Percentiles rank a stretch among this genome's conserved stretches.
Evolutionary conservation across 1,140 invertebrate genomes (phyloP).

Genomic region (Zophobas morio): DNA sequence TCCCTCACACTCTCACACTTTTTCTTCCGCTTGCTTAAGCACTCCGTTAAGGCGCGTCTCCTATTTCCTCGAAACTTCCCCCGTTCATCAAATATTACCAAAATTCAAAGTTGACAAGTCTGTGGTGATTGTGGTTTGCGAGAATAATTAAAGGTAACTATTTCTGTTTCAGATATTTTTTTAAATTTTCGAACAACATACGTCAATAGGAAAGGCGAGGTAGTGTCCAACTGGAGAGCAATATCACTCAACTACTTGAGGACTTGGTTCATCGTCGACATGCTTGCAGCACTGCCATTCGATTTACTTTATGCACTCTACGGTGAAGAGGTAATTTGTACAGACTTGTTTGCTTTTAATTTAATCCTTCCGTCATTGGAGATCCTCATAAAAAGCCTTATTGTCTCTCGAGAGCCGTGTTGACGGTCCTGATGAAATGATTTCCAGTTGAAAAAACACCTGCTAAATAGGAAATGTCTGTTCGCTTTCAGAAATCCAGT

Average conservation of each 20-base stretch:
- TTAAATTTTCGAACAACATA: slow-evolving; percentile 99
- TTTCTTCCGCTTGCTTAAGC: background rate
- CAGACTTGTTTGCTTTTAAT: slow-evolving; percentile 12
- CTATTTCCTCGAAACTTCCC: background rate
- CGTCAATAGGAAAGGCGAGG: slow-evolving; percentile 98
- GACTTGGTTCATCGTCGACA: slow-evolving; percentile 96
- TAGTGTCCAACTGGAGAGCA: slow-evolving; percentile 91
- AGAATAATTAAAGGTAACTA: slow-evolving; percentile 2
- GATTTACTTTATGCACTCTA: slow-evolving; percentile 94
- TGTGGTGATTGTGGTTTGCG: background rate
- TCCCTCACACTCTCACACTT: background rate
- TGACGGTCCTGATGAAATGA: slow-evolving; percentile 4
- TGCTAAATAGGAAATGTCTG: background rate
- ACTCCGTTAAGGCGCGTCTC: background rate
- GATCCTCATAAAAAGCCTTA: background rate
- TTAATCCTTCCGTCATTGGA: background rate
- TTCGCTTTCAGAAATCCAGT: slow-evolving; percentile 74
- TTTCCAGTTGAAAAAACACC: background rate
- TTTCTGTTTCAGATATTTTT: slow-evolving; percentile 87
- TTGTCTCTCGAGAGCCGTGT: background rate
- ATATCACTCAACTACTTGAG: slow-evolving; percentile 94
- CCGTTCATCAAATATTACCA: background rate
- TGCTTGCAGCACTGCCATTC: slow-evolving; percentile 95
- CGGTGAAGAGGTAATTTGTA: slow-evolving; percentile 80
- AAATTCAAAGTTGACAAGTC: slow-evolving; percentile 1